Evolutionary conservation across 2,797 vertebrate species (phyloP).

Genomic region (Tapirus indicus): DNA sequence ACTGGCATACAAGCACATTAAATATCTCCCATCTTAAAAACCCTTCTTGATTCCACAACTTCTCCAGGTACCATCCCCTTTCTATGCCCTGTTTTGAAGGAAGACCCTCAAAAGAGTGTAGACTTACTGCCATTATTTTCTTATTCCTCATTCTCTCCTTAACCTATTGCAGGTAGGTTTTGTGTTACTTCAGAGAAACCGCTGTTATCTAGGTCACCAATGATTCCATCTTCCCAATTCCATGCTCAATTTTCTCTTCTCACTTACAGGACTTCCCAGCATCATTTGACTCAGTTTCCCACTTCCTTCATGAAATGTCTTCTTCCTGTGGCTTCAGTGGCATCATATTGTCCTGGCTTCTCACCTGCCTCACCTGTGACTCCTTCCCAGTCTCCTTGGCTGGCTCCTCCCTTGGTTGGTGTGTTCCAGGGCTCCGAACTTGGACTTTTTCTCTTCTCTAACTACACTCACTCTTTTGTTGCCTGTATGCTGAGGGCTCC

Average conservation of each 20-base stretch:
- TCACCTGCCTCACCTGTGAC: not conserved
- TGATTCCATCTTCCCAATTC: not conserved
- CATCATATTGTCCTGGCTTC: not conserved
- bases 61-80: not conserved
- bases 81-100: not conserved
- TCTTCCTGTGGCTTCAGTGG: not conserved
- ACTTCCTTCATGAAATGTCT: not conserved
- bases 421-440: not conserved
- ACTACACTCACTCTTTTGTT: not conserved
- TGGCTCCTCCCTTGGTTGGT: not conserved
- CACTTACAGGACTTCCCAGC: not conserved
- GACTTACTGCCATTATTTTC: not conserved
- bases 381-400: not conserved
- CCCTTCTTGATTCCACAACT: not conserved
- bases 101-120: not conserved
- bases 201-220: not conserved
- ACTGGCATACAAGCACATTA: not conserved
- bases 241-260: not conserved
- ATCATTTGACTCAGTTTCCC: not conserved
- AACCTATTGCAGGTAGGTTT: not conserved
- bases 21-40: not conserved
- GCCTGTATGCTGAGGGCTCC: not conserved
- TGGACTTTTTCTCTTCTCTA: not conserved
- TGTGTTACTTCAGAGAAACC: not conserved
- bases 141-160: not conserved